phyloP scores from a whole-genome alignment of 64 coral and sea anemone species.

The Pachyseris speciosa region DNA sequence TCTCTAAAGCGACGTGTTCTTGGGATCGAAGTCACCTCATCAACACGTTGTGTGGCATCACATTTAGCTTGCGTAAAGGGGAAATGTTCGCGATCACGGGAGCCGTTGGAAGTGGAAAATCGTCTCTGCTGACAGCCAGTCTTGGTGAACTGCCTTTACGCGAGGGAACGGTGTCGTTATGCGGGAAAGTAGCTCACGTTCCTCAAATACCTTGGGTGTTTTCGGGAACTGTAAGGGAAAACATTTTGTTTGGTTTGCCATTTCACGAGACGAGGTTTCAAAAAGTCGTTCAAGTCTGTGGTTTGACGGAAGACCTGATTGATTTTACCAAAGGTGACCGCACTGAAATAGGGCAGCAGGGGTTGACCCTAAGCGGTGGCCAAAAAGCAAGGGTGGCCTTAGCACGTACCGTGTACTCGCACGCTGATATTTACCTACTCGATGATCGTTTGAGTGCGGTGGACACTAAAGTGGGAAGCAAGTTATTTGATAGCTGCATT shows the following conservation, averaged over 20 bases:
- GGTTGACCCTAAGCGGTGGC: constrained; percentile 64
- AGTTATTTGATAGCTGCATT: constrained; percentile 53
- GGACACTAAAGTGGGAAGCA: constrained; percentile 61
- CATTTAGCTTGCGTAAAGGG: constrained; percentile 40
- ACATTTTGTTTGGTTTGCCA: constrained; percentile 75
- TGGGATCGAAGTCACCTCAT: background rate
- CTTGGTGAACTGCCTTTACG: constrained; percentile 46
- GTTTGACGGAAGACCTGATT: constrained; percentile 50
- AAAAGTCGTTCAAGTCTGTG: constrained; percentile 31
- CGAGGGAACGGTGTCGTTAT: background rate
- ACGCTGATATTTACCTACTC: constrained; percentile 38
- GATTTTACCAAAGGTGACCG: too few relatives aligned
- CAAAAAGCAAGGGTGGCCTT: constrained; percentile 69
- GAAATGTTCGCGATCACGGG: constrained; percentile 64
- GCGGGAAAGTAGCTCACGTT: too few relatives aligned
- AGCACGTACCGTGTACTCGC: constrained; percentile 78
- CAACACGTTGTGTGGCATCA: background rate
- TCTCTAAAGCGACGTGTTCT: background rate
- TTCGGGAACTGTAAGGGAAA: constrained; percentile 84
- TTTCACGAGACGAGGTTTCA: constrained; percentile 61
- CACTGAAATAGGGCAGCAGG: constrained; percentile 69
- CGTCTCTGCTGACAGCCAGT: constrained; percentile 65
- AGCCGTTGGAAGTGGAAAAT: constrained; percentile 76
- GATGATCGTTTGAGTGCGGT: constrained; percentile 66
- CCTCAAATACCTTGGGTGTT: constrained; percentile 69